A percentile compares a stretch with the other conserved stretches of the same genome.
These are phyloP conservation scores for Cantharis flavilabris DNA, from an alignment of 2,888 invertebrate genomes.

Conservation along the genomic window DNA sequence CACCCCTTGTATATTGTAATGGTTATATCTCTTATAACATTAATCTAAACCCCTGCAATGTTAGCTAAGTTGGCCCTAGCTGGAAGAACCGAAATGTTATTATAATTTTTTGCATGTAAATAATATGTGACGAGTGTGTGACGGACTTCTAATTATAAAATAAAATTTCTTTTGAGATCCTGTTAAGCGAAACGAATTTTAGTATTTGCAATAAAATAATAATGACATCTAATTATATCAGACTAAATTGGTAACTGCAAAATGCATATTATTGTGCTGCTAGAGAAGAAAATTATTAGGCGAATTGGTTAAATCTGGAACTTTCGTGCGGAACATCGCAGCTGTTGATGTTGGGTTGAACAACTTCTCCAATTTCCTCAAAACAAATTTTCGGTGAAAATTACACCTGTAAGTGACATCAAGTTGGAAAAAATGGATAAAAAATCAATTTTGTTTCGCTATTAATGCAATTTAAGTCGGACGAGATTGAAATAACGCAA, in stretches of 20 bases:
- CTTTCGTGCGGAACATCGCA: conserved; percentile 11
- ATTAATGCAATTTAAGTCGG: neutral
- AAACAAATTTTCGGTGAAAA: neutral
- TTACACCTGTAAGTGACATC: no score
- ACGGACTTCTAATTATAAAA: neutral
- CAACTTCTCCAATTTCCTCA: neutral
- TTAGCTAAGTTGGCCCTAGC: neutral
- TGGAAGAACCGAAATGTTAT: neutral
- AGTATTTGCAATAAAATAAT: neutral
- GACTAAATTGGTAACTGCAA: neutral
- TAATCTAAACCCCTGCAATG: conserved; percentile 18
- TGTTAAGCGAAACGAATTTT: neutral
- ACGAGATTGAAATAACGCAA: neutral
- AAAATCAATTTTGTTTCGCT: neutral
- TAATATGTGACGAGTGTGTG: neutral
- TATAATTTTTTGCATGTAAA: neutral
- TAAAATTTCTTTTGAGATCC: neutral
- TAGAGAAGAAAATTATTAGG: neutral
- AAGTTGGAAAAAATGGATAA: neutral
- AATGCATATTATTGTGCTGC: neutral
- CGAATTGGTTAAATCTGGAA: neutral
- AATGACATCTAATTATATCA: neutral
- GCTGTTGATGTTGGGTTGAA: conserved; percentile 3
- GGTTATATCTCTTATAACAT: conserved; percentile 15
- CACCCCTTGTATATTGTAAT: conserved; percentile 25